Evolutionary conservation across 2,113 vertebrate genomes (phyloP).

Genomic region (Erpornis zantholeuca): DNA sequence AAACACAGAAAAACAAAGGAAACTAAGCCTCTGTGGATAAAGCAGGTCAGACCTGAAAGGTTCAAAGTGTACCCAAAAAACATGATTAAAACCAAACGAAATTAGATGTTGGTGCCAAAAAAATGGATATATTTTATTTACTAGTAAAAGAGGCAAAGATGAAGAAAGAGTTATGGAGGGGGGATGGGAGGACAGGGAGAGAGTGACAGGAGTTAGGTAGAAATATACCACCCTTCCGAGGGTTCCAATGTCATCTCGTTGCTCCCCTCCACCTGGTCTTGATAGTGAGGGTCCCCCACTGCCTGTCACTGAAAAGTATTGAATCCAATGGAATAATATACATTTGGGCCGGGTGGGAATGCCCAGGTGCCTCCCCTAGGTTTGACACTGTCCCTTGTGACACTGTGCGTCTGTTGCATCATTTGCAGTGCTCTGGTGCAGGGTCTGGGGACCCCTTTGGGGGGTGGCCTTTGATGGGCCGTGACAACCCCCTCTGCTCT

Average conservation of each 20-base stretch:
- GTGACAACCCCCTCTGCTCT: background rate
- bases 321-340: background rate
- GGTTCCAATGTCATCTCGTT: accelerated
- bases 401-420: background rate
- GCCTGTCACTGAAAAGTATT: background rate
- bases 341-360: background rate
- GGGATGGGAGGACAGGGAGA: background rate
- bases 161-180: no score
- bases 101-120: background rate
- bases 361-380: background rate
- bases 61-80: accelerated
- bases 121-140: background rate
- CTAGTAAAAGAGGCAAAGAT: background rate
- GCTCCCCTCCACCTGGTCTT: background rate
- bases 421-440: background rate
- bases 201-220: background rate
- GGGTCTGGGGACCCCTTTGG: background rate
- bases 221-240: background rate
- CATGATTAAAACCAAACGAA: accelerated
- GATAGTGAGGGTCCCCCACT: background rate
- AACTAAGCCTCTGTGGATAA: background rate
- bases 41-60: accelerated
- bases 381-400: background rate
- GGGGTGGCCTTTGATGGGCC: background rate
- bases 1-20: background rate